These are phyloP conservation scores for Bacillus rossius DNA, from an alignment of 1,140 invertebrate genomes.

Conservation along the genomic window DNA sequence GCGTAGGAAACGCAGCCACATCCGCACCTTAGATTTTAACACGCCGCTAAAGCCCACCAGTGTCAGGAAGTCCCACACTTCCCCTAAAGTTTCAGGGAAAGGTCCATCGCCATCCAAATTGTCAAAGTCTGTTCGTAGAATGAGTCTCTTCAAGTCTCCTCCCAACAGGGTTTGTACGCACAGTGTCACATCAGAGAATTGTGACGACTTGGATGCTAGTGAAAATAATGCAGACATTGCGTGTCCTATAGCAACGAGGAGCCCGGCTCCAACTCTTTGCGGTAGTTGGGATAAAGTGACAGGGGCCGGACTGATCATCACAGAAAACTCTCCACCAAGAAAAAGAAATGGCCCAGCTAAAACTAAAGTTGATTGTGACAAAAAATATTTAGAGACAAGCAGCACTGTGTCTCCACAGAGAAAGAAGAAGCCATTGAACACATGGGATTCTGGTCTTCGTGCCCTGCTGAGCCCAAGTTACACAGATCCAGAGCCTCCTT, in stretches of 20 bases:
- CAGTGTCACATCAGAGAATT: background rate
- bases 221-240: conserved; percentile 13
- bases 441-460: conserved; percentile 5
- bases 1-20: conserved; percentile 36
- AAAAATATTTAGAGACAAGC: background rate
- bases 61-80: background rate
- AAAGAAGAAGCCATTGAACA: background rate
- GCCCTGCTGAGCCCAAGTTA: background rate
- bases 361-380: background rate
- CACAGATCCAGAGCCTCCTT: background rate
- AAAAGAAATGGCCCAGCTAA: background rate
- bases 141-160: conserved; percentile 10
- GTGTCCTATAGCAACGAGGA: conserved; percentile 36
- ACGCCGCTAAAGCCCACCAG: conserved; percentile 35
- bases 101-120: background rate
- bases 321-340: conserved; percentile 20
- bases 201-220: background rate
- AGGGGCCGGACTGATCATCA: conserved; percentile 39
- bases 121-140: too few species aligned
- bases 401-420: background rate
- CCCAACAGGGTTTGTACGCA: background rate
- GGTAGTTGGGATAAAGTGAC: conserved; percentile 41
- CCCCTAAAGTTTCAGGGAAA: background rate
- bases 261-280: conserved; percentile 37
- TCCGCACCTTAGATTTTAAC: conserved; percentile 41